Evolutionary conservation across 2,797 vertebrate genomes (phyloP), one percentile per base, ranked within the genome.

Genomic region (Sebastes vulpes): DNA sequence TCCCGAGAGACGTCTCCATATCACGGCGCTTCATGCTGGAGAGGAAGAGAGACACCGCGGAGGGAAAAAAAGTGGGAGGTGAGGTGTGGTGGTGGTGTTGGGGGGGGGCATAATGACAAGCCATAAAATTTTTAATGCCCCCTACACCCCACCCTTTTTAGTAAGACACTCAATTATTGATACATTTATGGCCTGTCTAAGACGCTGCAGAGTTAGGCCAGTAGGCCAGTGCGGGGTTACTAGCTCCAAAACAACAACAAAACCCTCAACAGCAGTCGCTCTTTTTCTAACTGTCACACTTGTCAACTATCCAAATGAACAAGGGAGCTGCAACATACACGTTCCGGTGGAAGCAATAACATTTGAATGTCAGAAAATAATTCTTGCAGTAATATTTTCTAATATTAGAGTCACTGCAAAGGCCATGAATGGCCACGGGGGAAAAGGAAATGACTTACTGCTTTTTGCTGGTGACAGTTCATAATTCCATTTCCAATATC

Each of bases 361-460:
- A 94, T 96, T 95, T 95, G 94, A 96, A 95, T 96, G 95, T 95
- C 94, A 96, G 90, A 93, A 94, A 95, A 94, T 93, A 90, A 94
- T 93, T 92, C 90, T 90, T 84, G 90, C 84, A 88, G 94, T 95
- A 93, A 95, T 94, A 93, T 94, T 93, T 95, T 94, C 92, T 94
- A 94, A 95, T 95, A 96, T 95, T 94, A 94, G 89, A 93, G 89
- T 81, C 53, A 66, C 77, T 72, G 92, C 79, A 95, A 96, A 96
- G 93, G 95, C 90, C 94, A 92, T 63, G 64, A 85, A 93, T 93
- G 92, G 86, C 94, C 94, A 88, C 6, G 76, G 92, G 94, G 92
- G 84, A 35, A 82, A 79, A 88, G 82, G 83, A 95, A 95, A 96
- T 94, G 90, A 95, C 93, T 95, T 92, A 85, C 68, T 85, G 81